Base-by-base conservation (phyloP, 1,140 invertebrate species). In the Saccostrea cuccullata region DNA sequence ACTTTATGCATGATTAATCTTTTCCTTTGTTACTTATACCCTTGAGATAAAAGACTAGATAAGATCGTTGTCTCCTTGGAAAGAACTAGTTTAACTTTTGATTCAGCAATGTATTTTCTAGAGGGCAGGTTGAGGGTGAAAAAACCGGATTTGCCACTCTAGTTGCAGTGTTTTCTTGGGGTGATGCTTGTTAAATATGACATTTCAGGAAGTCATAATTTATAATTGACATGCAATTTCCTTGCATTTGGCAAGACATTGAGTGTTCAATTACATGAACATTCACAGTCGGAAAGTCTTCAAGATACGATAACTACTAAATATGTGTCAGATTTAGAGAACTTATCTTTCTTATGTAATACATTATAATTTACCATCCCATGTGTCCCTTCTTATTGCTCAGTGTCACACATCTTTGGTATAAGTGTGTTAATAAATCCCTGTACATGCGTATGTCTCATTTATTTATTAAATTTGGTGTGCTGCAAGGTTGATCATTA, bases 181-280 rank as follows among this genome's bases (percentile, higher is more conserved):
- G 70, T 26, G 26, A 77, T 77, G 70, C 70, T 77, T 77, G 70
- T 77, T 77, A 26, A 26, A 15, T 77, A 23, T 77, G 70, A 77
- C 70, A 77, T 77, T 77, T 77, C 30, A 77, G 70, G 70, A 77
- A 77, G 70, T 77, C 26, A 77, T 77, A 77, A 77, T 77, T 77
- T 36, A 77, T 77, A 77, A 30, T 30, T 77, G 70, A 77, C 70
- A 36, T 36, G 70, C 15, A 77, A 77, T 77, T 73, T 77, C 5
- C 70, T 36, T 36, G 26, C 70, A 77, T 30, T 77, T 77, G 23
- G 26, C 70, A 77, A 77, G 26, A 77, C 70, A 77, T 73, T 73
- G 30, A 30, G 23, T 4, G 12, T 15, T 30, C 11, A 36, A 77
- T 30, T 77, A 77, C 70, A 77, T 77, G 30, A 17, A 36, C 26